phyloP scores from a whole-genome alignment of 2,113 vertebrate genomes.

The Eublepharis macularius region DNA sequence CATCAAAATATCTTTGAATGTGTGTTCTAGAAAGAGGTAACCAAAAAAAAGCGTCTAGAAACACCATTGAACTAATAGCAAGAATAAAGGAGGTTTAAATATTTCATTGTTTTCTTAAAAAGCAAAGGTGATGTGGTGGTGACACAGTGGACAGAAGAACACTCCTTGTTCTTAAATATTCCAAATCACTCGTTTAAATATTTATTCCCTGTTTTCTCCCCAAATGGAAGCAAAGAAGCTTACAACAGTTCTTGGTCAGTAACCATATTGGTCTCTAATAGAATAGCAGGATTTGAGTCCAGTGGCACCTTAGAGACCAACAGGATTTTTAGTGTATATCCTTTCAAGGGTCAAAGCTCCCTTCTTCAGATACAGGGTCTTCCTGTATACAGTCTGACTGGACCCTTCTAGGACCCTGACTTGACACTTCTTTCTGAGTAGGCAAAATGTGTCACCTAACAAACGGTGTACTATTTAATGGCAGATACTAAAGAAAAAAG shows the following conservation, averaged over 20 bases:
- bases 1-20: constrained; percentile 37
- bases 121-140: background rate
- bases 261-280: too few species aligned
- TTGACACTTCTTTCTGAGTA: fast-evolving
- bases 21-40: constrained; percentile 19
- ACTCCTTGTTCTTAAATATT: background rate
- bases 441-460: background rate
- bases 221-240: too few species aligned
- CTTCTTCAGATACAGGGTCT: too few species aligned
- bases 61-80: background rate
- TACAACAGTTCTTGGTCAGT: too few species aligned
- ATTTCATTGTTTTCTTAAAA: background rate
- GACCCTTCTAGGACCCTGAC: too few species aligned
- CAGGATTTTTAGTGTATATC: too few species aligned
- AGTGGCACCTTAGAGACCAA: too few species aligned
- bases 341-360: too few species aligned
- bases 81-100: background rate
- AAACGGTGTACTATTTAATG: background rate
- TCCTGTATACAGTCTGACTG: too few species aligned
- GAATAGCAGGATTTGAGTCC: too few species aligned
- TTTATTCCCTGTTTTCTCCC: too few species aligned
- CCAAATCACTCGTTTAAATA: background rate
- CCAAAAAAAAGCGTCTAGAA: background rate
- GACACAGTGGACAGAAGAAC: background rate
- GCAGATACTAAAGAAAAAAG: too few species aligned